Evolutionary conservation across 2,113 vertebrate species (phyloP).

Genomic region (Paedocypris sp.): DNA sequence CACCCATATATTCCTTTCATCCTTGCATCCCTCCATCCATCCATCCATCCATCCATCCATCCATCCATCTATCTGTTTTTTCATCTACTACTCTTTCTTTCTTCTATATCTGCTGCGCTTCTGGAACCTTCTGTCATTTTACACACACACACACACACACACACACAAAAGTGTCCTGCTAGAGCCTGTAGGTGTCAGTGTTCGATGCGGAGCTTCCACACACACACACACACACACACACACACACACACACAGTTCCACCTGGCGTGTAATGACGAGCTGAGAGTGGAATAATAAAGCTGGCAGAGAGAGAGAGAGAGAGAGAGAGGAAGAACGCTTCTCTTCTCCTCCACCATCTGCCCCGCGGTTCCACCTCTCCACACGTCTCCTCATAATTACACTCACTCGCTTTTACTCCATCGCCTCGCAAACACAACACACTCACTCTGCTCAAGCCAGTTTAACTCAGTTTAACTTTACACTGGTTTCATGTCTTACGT

Average conservation of each 20-base stretch:
- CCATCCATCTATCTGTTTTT: too few relatives aligned
- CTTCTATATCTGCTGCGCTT: too few relatives aligned
- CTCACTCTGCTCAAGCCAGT: too few relatives aligned
- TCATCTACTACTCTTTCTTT: not conserved
- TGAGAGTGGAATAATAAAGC: conserved; percentile 38
- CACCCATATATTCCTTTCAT: too few relatives aligned
- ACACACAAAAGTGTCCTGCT: too few relatives aligned
- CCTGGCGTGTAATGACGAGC: conserved; percentile 40
- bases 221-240: conserved; percentile 1
- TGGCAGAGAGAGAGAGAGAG: conserved; percentile 36
- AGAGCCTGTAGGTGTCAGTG: conserved; percentile 40
- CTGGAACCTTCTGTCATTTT: not conserved
- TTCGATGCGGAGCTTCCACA: conserved; percentile 28
- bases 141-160: conserved; percentile 2
- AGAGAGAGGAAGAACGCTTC: too few relatives aligned
- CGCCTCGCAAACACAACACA: too few relatives aligned
- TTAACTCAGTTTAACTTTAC: too few relatives aligned
- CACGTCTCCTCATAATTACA: not conserved
- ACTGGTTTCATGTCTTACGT: too few relatives aligned
- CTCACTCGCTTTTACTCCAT: too few relatives aligned
- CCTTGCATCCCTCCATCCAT: too few relatives aligned
- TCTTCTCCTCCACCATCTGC: conserved; percentile 24
- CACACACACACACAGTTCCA: conserved; percentile 30
- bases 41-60: too few relatives aligned
- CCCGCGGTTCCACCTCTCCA: not conserved